Evolutionary conservation across 2,888 invertebrate species (phyloP).

Genomic region (Drosophila prostipennis): DNA sequence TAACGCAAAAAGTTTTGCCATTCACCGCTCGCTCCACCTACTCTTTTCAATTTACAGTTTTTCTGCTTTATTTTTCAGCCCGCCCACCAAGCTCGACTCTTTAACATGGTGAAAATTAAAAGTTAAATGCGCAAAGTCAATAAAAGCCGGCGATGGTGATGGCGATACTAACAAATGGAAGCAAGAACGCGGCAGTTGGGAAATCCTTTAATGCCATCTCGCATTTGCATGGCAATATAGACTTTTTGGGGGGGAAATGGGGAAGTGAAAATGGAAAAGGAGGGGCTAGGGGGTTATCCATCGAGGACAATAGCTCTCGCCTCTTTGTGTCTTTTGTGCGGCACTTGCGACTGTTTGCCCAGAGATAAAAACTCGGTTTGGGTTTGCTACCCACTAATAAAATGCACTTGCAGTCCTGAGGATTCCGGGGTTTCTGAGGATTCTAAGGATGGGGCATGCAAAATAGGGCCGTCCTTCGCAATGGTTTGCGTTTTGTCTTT

Average conservation of each 20-base stretch:
- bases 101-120: constrained; percentile 64
- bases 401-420: constrained; percentile 50
- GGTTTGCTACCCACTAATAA: constrained; percentile 42
- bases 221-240: constrained; percentile 60
- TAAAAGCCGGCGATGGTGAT: constrained; percentile 52
- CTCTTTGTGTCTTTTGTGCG: constrained; percentile 63
- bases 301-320: constrained; percentile 58
- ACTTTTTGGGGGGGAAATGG: background rate
- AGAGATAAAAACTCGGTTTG: constrained; percentile 59
- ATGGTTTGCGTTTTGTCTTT: constrained; percentile 62
- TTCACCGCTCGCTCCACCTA: background rate
- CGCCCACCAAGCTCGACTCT: constrained; percentile 19
- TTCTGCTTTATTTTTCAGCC: background rate
- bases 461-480: constrained; percentile 10
- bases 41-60: too few relatives aligned
- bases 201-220: constrained; percentile 69
- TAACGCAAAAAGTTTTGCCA: constrained; percentile 49
- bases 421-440: background rate
- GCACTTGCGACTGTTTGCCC: constrained; percentile 62
- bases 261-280: background rate
- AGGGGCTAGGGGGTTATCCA: constrained; percentile 1
- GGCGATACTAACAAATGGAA: constrained; percentile 56
- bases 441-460: background rate
- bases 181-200: constrained; percentile 43
- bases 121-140: constrained; percentile 74